A percentile compares a stretch with the other conserved stretches of the same genome.
Evolutionary conservation across 2,797 vertebrate genomes (phyloP).

Genomic region (Lithobates pipiens): DNA sequence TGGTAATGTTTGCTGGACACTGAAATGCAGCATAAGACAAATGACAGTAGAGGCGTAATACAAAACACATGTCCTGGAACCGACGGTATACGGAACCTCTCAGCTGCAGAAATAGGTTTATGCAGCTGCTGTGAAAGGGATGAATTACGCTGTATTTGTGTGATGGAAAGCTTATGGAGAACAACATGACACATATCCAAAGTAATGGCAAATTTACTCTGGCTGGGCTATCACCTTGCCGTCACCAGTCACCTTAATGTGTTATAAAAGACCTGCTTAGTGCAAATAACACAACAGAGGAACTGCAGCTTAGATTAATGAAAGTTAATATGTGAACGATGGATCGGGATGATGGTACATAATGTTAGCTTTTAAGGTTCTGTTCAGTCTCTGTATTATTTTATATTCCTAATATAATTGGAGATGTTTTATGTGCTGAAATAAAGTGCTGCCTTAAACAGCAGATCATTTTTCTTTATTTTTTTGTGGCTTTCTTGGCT

Average conservation of each 20-base stretch:
- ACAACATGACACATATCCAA: neutral
- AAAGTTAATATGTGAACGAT: neutral
- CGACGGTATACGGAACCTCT: neutral
- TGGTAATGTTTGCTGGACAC: constrained; percentile 12
- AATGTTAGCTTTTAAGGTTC: neutral
- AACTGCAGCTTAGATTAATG: neutral
- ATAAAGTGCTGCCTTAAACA: no score
- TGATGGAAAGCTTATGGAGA: constrained; percentile 1
- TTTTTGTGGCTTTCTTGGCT: no score
- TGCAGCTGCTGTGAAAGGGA: neutral
- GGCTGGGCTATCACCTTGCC: neutral
- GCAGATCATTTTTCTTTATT: no score
- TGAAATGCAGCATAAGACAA: neutral
- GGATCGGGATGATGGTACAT: neutral
- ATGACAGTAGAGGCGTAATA: constrained; percentile 11
- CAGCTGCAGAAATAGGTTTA: neutral
- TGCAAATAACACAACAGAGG: neutral
- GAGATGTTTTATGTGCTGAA: neutral
- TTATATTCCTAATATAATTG: neutral
- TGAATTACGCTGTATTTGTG: constrained; percentile 5
- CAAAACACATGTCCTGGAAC: constrained; percentile 27
- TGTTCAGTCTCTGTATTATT: neutral
- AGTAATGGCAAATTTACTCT: neutral
- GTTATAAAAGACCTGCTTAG: neutral
- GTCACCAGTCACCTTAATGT: constrained; percentile 13